Evolutionary conservation across 35 echinoderm and acorn worm species (phyloP).

Genomic region (Anneissia japonica): DNA sequence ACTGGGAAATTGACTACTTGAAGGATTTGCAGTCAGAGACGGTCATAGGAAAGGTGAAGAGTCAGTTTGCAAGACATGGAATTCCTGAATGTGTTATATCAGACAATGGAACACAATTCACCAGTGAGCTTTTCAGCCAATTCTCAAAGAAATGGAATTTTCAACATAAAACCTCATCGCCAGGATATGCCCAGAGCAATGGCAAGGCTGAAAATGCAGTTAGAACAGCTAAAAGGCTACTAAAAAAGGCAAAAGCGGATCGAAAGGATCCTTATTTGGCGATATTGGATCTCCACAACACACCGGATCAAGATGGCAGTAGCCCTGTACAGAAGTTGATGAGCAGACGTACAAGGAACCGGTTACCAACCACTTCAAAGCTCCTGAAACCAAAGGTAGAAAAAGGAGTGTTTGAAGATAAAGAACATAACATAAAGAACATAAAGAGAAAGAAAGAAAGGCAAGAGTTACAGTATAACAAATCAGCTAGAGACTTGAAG

Average conservation of each 20-base stretch:
- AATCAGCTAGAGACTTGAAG: too few species aligned
- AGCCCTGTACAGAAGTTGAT: too few species aligned
- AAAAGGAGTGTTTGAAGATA: too few species aligned
- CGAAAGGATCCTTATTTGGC: conserved; percentile 27
- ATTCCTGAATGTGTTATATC: conserved; percentile 32
- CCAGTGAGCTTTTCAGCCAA: not conserved
- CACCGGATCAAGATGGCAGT: too few species aligned
- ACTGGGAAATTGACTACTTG: conserved; percentile 40
- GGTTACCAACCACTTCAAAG: too few species aligned
- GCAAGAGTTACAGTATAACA: too few species aligned
- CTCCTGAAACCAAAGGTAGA: too few species aligned
- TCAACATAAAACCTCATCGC: conserved; percentile 29
- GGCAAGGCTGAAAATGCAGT: conserved; percentile 39
- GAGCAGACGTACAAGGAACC: too few species aligned
- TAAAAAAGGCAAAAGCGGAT: conserved; percentile 11
- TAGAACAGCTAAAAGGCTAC: conserved; percentile 2
- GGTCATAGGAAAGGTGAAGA: not conserved
- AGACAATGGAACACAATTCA: conserved; percentile 45
- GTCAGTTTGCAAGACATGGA: conserved; percentile 43
- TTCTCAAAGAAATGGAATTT: conserved; percentile 35
- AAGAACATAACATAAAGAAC: too few species aligned
- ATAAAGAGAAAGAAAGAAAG: too few species aligned
- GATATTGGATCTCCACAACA: conserved; percentile 32
- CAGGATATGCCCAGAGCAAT: conserved; percentile 44
- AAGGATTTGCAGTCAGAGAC: conserved; percentile 7